Evolutionary conservation across 2,888 invertebrate species (phyloP).

Genomic region (Physocephala rufipes): DNA sequence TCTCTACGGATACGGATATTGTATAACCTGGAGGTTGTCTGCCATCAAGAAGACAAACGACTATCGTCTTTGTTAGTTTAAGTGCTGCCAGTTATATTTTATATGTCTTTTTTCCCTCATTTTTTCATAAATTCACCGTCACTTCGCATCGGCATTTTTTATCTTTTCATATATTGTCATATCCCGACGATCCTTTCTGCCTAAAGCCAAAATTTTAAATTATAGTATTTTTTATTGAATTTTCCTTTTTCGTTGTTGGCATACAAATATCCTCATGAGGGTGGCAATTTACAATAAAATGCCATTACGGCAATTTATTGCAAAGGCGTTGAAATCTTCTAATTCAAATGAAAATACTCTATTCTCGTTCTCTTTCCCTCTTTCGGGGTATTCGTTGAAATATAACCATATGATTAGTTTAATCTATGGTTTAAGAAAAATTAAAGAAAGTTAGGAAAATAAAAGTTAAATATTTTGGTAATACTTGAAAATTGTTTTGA

Average conservation of each 20-base stretch:
- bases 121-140: too few species aligned
- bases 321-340: too few species aligned
- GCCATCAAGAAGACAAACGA: background rate
- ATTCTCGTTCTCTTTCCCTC: constrained; percentile 6
- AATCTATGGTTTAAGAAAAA: too few species aligned
- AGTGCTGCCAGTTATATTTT: background rate
- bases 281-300: background rate
- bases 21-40: background rate
- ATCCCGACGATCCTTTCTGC: background rate
- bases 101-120: background rate
- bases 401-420: too few species aligned
- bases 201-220: constrained; percentile 38
- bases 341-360: constrained; percentile 5
- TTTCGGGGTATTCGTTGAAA: too few species aligned
- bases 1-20: background rate
- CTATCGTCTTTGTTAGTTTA: background rate
- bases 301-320: constrained; percentile 35
- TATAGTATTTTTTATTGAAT: background rate
- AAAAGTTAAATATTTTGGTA: too few species aligned
- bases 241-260: too few species aligned
- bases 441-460: too few species aligned
- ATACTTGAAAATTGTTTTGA: too few species aligned
- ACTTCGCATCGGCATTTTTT: background rate
- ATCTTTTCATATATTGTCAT: background rate
- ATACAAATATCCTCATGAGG: too few species aligned